Conservation (phyloP, 2,888 invertebrate species). For the Lysandra bellargus region DNA sequence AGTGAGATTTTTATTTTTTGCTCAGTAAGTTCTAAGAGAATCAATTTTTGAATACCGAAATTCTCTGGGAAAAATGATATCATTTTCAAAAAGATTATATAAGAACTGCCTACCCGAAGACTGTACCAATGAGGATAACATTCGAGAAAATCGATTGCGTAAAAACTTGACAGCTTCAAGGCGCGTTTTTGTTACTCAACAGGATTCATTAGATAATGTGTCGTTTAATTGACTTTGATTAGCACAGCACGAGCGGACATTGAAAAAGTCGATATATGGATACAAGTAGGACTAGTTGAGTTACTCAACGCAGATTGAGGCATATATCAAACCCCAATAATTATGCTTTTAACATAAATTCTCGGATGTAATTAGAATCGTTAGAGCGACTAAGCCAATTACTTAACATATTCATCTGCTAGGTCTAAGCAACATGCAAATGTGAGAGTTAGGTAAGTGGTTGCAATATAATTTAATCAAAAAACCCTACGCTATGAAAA, state of each 20-base stretch:
- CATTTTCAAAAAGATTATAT: too few relatives aligned
- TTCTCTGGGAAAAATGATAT: too few relatives aligned
- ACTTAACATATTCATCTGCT: slow-evolving; percentile 41
- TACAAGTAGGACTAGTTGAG: slow-evolving; percentile 24
- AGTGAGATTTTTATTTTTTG: too few relatives aligned
- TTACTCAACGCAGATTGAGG: slow-evolving; percentile 25
- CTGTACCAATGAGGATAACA: slow-evolving; percentile 1
- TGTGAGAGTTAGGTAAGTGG: not conserved
- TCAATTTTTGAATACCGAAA: too few relatives aligned
- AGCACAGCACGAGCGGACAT: slow-evolving; percentile 20
- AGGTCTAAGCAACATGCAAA: slow-evolving; percentile 65
- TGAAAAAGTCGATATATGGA: slow-evolving; percentile 31
- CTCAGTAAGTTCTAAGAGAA: too few relatives aligned
- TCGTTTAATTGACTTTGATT: slow-evolving; percentile 20
- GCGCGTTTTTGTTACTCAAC: slow-evolving; percentile 4
- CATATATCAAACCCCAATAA: slow-evolving; percentile 24
- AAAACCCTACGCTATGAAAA: not conserved
- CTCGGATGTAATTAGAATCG: slow-evolving; percentile 3
- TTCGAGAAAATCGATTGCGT: not conserved
- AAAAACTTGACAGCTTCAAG: slow-evolving; percentile 12
- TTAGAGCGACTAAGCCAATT: slow-evolving; percentile 11
- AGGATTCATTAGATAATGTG: slow-evolving; percentile 24
- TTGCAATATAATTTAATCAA: not conserved
- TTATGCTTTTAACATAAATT: slow-evolving; percentile 16
- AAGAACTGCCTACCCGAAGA: not conserved